phyloP scores from a whole-genome alignment of 2,113 vertebrate genomes.

The Corydoras maculifer region DNA sequence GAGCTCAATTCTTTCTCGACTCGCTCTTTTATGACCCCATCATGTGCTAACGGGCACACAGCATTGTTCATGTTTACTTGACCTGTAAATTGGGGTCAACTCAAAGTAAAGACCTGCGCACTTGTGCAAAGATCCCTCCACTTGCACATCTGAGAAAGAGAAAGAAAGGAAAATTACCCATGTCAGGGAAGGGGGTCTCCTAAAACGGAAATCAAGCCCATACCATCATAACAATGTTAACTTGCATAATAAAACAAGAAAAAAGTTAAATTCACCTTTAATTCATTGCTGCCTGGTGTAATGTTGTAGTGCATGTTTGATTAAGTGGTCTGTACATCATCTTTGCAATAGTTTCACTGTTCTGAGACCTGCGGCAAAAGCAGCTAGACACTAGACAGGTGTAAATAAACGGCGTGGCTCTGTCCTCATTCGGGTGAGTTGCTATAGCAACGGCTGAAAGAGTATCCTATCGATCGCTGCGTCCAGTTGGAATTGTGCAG shows the following conservation, averaged over 20 bases:
- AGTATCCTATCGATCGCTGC: constrained; percentile 76
- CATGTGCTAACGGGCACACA: constrained; percentile 52
- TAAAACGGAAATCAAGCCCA: not conserved
- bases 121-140: constrained; percentile 31
- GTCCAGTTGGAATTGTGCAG: constrained; percentile 66
- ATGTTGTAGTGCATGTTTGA: constrained; percentile 12
- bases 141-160: constrained; percentile 11
- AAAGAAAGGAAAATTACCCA: not conserved
- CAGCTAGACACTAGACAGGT: constrained; percentile 58
- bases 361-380: constrained; percentile 51
- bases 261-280: constrained; percentile 19
- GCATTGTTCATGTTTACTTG: constrained; percentile 60
- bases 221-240: not conserved
- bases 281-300: not conserved
- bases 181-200: not conserved
- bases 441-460: constrained; percentile 78
- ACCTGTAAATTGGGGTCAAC: constrained; percentile 70
- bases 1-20: constrained; percentile 29
- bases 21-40: constrained; percentile 38
- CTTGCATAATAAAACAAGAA: not conserved
- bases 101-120: constrained; percentile 51
- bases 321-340: constrained; percentile 24
- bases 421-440: constrained; percentile 68
- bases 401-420: constrained; percentile 68
- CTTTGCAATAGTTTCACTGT: constrained; percentile 57